A percentile compares a stretch with the other conserved stretches of the same genome.
Conservation (phyloP, 2,113 vertebrate genomes). For the Cyprinodon tularosa region DNA sequence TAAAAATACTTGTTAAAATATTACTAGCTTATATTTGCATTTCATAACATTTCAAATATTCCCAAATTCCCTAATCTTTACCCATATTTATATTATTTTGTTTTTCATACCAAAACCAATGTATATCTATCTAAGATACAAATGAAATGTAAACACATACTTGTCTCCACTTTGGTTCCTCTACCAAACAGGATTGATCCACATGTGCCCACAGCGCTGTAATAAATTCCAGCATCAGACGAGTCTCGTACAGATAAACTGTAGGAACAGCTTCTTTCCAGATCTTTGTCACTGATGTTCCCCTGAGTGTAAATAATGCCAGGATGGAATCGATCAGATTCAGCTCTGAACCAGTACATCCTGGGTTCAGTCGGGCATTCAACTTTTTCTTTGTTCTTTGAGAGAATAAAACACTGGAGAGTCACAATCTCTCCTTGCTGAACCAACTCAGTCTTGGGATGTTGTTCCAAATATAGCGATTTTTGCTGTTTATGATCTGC, state of each 20-base stretch:
- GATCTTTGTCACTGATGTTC: not conserved
- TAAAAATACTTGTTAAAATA: no score
- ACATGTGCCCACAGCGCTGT: slow-evolving; percentile 56
- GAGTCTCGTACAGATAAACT: slow-evolving; percentile 34
- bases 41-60: no score
- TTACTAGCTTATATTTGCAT: no score
- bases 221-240: slow-evolving; percentile 49
- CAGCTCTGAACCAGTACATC: slow-evolving; percentile 40
- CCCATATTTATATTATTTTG: not conserved
- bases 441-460: not conserved
- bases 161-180: slow-evolving; percentile 40
- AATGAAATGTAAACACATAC: slow-evolving; percentile 4
- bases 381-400: slow-evolving; percentile 4
- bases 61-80: no score
- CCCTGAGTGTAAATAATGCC: slow-evolving; percentile 27
- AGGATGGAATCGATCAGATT: not conserved
- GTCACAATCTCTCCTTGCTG: slow-evolving; percentile 13
- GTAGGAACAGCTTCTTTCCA: slow-evolving; percentile 32
- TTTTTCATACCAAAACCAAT: not conserved
- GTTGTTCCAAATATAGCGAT: slow-evolving; percentile 9
- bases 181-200: slow-evolving; percentile 50
- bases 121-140: not conserved
- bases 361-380: slow-evolving; percentile 30
- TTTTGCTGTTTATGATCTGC: not conserved
- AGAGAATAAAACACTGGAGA: slow-evolving; percentile 52